A percentile compares a stretch with the other conserved stretches of the same genome.
Evolutionary conservation across 1,140 invertebrate genomes (phyloP).

Genomic region (Ephestia elutella): DNA sequence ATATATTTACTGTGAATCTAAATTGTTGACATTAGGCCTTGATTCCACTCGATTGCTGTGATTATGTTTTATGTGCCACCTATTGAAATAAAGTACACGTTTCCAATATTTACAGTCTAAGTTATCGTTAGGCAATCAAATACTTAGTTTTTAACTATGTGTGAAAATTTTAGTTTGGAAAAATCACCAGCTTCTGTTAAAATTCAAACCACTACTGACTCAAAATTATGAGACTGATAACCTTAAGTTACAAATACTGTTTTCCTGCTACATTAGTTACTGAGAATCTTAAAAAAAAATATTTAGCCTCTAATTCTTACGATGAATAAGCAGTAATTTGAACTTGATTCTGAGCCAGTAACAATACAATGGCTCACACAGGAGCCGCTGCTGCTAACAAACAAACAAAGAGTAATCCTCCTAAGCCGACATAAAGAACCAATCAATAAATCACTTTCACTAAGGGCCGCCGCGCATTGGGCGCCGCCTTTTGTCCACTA

Average conservation of each 20-base stretch:
- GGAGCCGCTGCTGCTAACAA: constrained; percentile 42
- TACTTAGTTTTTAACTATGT: too few relatives aligned
- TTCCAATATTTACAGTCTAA: neutral
- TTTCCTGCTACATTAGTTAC: too few relatives aligned
- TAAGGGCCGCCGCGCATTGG: constrained; percentile 38
- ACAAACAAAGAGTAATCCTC: constrained; percentile 63
- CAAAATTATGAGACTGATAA: too few relatives aligned
- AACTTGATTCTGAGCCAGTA: neutral
- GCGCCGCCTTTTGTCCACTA: constrained; percentile 56
- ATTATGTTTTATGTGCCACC: constrained; percentile 5
- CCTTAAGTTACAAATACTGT: too few relatives aligned
- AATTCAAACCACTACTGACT: too few relatives aligned
- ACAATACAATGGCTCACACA: constrained; percentile 22
- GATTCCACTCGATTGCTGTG: constrained; percentile 1
- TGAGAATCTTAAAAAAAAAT: too few relatives aligned
- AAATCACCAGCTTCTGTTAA: too few relatives aligned
- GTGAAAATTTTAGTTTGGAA: too few relatives aligned
- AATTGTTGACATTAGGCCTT: neutral
- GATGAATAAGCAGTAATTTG: constrained; percentile 1
- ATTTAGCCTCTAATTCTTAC: neutral
- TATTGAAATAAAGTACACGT: neutral
- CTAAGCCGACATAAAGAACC: constrained; percentile 51
- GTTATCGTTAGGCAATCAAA: too few relatives aligned
- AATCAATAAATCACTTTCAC: constrained; percentile 70
- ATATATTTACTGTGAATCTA: constrained; percentile 10